Evolutionary conservation across 2,113 vertebrate genomes (phyloP).

Genomic region (Promerops cafer): DNA sequence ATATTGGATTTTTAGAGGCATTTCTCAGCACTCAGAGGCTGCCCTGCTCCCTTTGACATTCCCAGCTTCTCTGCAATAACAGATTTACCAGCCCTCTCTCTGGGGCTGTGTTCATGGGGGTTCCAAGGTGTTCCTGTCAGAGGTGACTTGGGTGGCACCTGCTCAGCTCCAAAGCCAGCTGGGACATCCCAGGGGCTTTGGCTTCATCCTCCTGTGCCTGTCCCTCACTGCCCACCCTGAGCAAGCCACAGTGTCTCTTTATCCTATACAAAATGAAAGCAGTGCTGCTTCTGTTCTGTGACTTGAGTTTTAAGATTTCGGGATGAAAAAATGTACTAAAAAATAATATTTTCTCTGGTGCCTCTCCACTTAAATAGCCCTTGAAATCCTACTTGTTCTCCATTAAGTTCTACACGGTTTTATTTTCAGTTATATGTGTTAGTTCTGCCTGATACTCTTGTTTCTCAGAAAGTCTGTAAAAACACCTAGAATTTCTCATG

Average conservation of each 20-base stretch:
- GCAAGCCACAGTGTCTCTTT: background rate
- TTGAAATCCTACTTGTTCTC: background rate
- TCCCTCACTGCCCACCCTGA: background rate
- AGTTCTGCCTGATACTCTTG: background rate
- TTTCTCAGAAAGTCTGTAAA: background rate
- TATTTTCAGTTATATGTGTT: background rate
- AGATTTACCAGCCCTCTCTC: background rate
- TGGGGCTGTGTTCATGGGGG: accelerated
- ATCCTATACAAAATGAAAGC: background rate
- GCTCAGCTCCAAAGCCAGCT: background rate
- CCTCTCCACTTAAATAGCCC: background rate
- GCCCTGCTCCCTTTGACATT: background rate
- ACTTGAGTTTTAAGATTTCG: background rate
- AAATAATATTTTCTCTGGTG: background rate
- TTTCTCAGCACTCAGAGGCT: background rate
- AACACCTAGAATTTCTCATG: background rate
- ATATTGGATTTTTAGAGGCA: background rate
- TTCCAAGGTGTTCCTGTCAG: background rate
- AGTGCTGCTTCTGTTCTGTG: background rate
- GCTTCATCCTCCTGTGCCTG: background rate
- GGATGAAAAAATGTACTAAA: background rate
- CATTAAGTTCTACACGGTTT: background rate
- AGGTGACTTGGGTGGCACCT: accelerated
- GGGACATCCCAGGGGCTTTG: background rate
- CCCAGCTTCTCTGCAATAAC: background rate